Evolutionary conservation across 2,888 invertebrate species (phyloP), one percentile per base, ranked within the genome.

Genomic region (Palloptera scutellata): DNA sequence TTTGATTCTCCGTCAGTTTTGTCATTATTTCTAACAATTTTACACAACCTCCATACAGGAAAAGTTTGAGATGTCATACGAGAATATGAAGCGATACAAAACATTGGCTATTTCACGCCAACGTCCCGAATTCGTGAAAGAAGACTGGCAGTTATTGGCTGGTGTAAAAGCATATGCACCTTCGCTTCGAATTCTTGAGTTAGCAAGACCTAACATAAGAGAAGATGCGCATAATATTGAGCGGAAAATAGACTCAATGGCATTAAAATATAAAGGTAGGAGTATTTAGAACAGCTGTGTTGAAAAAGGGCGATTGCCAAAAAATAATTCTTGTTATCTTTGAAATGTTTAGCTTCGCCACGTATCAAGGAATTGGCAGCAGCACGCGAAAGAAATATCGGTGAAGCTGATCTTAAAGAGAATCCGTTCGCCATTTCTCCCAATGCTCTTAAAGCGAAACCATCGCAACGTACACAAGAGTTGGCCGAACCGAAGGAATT

Each of bases 371-470:
- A 77, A 65, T 72, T 84, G 66, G 70, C 83, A 1, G 73, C 75
- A 40, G 75, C 81, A 0, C 68, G 75, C 45, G 72, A 75, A 0
- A 71, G 73, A 48, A 81, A 81, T n/a, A 79, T 80, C 59, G 80
- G 77, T 1, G 81, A 84, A 12, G 79, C 79, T 10, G 87, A 87
- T 64, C 72, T 85, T 5, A 87, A 86, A 72, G 86, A 85, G 51
- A 86, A 88, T 80, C 86, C 87, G 0, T 88, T 86, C 72, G 77
- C 79, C 2, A 85, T 88, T 19, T 81, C 85, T 1, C 84, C 84
- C 12, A 85, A 83, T 66, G 88, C 88, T 0, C 78, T 88, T n/a
- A 88, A 86, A 70, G 87, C 86, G 66, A 85, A 85, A 70, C 74
- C 86, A 9, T 79, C 86, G 1, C 73, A 81, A 1, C 84, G 87